Percentiles rank a stretch among this genome's conserved stretches.
These are phyloP conservation scores for Tachina fera DNA, from an alignment of 2,888 invertebrate genomes.

Conservation along the genomic window DNA sequence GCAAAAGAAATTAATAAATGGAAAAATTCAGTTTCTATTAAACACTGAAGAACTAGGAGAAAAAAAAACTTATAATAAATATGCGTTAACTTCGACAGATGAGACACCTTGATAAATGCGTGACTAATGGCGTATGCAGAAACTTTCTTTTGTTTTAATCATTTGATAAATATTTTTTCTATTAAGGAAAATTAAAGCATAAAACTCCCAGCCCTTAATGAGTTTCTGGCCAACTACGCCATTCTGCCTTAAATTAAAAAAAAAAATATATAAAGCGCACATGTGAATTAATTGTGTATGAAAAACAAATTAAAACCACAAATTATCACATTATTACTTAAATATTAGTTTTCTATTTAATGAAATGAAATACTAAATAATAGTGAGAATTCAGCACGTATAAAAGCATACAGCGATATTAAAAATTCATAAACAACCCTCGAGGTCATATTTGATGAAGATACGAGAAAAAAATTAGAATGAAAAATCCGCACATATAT, in stretches of 20 bases:
- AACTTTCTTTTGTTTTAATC: constrained; percentile 8
- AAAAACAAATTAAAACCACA: constrained; percentile 65
- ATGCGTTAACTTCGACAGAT: constrained; percentile 63
- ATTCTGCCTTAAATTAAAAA: not conserved
- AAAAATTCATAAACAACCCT: constrained; percentile 38
- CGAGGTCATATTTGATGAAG: not conserved
- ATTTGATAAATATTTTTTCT: constrained; percentile 16
- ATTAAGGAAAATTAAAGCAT: not conserved
- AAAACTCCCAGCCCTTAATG: constrained; percentile 37
- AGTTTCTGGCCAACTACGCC: constrained; percentile 2
- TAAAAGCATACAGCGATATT: not conserved
- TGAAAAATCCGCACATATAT: constrained; percentile 60
- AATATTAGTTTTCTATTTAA: constrained; percentile 68
- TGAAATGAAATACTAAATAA: constrained; percentile 45
- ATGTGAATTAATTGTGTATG: constrained; percentile 57
- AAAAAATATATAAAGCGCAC: not conserved
- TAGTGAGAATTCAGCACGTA: not conserved
- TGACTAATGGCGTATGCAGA: constrained; percentile 69
- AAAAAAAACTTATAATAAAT: constrained; percentile 32
- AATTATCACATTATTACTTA: constrained; percentile 69
- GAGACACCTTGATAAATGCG: constrained; percentile 70
- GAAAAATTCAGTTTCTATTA: constrained; percentile 19
- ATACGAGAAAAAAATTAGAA: constrained; percentile 1
- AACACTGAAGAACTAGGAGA: constrained; percentile 36
- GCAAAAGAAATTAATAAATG: not conserved